Base-by-base conservation (phyloP, 2,888 invertebrate genomes). In the Leptinotarsa haldemani region DNA sequence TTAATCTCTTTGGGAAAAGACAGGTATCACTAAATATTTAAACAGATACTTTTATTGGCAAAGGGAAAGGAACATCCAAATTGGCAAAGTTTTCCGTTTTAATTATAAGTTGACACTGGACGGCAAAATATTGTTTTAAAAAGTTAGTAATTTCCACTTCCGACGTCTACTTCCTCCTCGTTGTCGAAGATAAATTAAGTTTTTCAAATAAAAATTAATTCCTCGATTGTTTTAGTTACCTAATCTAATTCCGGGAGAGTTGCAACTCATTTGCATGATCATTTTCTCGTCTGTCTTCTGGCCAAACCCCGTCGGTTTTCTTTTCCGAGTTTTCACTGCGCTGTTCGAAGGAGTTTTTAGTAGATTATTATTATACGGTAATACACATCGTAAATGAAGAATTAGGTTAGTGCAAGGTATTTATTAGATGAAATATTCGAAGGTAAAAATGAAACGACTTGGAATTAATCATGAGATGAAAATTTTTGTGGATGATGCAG, bases 141-240 rank as follows among this genome's bases (percentile, higher is more conserved):
- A 81, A 82, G 80, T 82, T 80, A 73, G 79, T 80, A 81, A 81
- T 79, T 79, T 78, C 76, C 72, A 65, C 65, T 48, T 74, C 48
- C 66, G 78, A 25, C 73, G 73, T 73, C 73, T 72, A 72, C 70
- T 66, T 67, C 67, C 56, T 69, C 75, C 75, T 61, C 40, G 30
- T 30, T 30, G 61, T 71, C 73, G 73, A 65, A 64, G 66, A 77
- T 65, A 75, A 78, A 80, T 78, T 76, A 76, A 56, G 75, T 77
- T 81, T 80, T 80, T 76, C 77, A 78, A 80, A 82, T 81, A 83
- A 82, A 82, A 83, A 83, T 83, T 83, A 83, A 83, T 82, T 80
- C 79, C 81, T 75, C 81, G 79, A 82, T 82, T 83, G 82, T 82
- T 82, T 80, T 81, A 82, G 80, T 82, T 80, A 74, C 78, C 80